Evolutionary conservation across 2,113 vertebrate genomes (phyloP).

Genomic region (Oophaga pumilio): DNA sequence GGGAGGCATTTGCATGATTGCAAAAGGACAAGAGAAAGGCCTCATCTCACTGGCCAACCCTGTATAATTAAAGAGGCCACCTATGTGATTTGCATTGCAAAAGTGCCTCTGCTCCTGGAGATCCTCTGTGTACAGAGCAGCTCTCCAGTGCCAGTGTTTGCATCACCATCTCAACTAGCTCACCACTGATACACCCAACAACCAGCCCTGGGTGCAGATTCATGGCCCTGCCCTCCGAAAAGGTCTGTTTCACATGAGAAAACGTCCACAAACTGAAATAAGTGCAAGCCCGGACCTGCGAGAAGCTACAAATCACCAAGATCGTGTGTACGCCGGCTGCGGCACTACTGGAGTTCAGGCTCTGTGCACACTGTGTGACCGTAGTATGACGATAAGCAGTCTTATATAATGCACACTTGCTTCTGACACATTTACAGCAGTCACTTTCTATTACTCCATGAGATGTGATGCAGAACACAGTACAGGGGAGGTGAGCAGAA

Average conservation of each 20-base stretch:
- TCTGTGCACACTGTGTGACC: background rate
- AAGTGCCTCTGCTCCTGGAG: background rate
- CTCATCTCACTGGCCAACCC: background rate
- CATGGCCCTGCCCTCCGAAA: background rate
- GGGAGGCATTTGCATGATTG: slow-evolving; percentile 22
- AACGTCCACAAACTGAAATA: background rate
- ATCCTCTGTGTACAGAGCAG: background rate
- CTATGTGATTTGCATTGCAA: slow-evolving; percentile 38
- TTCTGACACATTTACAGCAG: slow-evolving; percentile 21
- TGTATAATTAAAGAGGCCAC: background rate
- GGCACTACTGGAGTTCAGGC: background rate
- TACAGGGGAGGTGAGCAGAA: background rate
- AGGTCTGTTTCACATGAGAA: slow-evolving; percentile 22
- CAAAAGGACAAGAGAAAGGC: background rate
- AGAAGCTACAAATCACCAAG: background rate
- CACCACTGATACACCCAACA: background rate
- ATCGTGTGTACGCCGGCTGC: background rate
- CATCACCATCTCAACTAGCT: background rate
- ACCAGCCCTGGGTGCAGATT: background rate
- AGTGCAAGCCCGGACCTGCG: slow-evolving; percentile 8
- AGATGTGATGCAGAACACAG: slow-evolving; percentile 27
- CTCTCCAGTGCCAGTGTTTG: background rate
- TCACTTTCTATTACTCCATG: slow-evolving; percentile 23
- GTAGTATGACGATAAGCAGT: background rate
- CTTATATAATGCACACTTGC: background rate